phyloP scores from a whole-genome alignment of 2,888 invertebrate genomes.

The Amblyjoppa fuscipennis region DNA sequence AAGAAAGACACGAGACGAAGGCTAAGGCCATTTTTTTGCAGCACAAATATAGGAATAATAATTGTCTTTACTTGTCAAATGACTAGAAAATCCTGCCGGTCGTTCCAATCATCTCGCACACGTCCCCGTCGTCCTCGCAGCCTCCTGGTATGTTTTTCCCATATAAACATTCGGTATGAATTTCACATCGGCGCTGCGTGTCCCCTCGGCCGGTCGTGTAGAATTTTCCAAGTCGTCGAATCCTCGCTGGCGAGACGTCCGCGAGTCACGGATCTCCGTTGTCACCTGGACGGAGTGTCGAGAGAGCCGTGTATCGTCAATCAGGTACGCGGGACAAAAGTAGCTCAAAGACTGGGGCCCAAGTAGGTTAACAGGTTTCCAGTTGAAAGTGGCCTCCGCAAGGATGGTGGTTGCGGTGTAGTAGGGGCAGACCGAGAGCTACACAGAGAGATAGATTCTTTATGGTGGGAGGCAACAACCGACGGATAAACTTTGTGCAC shows the following conservation, averaged over 20 bases:
- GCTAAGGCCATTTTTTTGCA: not conserved
- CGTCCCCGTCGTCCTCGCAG: constrained; percentile 55
- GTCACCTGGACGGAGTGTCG: constrained; percentile 46
- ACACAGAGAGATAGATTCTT: constrained; percentile 62
- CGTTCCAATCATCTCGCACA: constrained; percentile 57
- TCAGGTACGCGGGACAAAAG: constrained; percentile 69
- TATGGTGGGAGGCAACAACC: constrained; percentile 58
- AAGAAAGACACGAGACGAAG: not conserved
- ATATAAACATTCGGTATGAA: constrained; percentile 52
- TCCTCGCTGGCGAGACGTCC: constrained; percentile 1
- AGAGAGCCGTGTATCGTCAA: constrained; percentile 60
- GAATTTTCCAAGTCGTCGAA: not conserved
- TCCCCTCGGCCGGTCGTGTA: not conserved
- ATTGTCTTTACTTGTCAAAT: constrained; percentile 51
- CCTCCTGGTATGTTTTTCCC: constrained; percentile 26
- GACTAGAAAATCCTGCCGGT: constrained; percentile 57
- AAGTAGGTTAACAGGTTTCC: constrained; percentile 84
- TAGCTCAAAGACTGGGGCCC: constrained; percentile 80
- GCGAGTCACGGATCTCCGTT: constrained; percentile 24
- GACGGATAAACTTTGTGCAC: constrained; percentile 45
- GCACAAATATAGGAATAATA: not conserved
- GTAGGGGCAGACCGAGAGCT: constrained; percentile 67
- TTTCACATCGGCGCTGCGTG: constrained; percentile 43
- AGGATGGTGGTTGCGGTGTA: constrained; percentile 70
- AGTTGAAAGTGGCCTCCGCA: constrained; percentile 80